A percentile compares a stretch with the other conserved stretches of the same genome.
Conservation (phyloP, 1,140 invertebrate species). For the Ectropis grisescens region DNA sequence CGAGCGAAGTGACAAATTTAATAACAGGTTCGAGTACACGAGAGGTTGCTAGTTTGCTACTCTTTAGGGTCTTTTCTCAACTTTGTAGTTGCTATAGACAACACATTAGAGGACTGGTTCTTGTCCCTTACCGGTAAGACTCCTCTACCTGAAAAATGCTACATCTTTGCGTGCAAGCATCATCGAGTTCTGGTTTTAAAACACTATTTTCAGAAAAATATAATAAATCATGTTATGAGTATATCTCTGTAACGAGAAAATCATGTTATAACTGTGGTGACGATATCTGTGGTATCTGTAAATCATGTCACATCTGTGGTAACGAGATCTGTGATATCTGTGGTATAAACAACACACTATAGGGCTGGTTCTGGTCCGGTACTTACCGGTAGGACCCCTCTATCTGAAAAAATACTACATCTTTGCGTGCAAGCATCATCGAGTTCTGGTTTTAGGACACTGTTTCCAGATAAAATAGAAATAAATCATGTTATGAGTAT, state of each 20-base stretch:
- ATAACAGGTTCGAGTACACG: constrained; percentile 18
- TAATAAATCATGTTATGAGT: too few species aligned
- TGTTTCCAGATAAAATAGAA: too few species aligned
- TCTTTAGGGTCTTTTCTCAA: constrained; percentile 1
- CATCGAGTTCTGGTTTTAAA: not conserved
- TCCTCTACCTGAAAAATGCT: too few species aligned
- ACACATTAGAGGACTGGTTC: not conserved
- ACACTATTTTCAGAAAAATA: not conserved
- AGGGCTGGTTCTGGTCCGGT: not conserved
- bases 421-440: too few species aligned
- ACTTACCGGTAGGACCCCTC: not conserved
- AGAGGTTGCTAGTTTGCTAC: constrained; percentile 6
- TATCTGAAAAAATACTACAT: too few species aligned
- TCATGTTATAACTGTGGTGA: too few species aligned
- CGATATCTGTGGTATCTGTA: too few species aligned
- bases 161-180: too few species aligned
- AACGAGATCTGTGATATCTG: too few species aligned
- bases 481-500: too few species aligned
- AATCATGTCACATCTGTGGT: too few species aligned
- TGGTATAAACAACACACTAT: not conserved
- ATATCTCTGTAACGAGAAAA: too few species aligned
- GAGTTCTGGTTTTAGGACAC: not conserved
- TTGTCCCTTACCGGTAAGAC: not conserved
- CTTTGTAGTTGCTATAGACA: not conserved
- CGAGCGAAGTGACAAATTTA: constrained; percentile 23